Conservation (phyloP, 2,888 invertebrate genomes). For the Pterostichus madidus region DNA sequence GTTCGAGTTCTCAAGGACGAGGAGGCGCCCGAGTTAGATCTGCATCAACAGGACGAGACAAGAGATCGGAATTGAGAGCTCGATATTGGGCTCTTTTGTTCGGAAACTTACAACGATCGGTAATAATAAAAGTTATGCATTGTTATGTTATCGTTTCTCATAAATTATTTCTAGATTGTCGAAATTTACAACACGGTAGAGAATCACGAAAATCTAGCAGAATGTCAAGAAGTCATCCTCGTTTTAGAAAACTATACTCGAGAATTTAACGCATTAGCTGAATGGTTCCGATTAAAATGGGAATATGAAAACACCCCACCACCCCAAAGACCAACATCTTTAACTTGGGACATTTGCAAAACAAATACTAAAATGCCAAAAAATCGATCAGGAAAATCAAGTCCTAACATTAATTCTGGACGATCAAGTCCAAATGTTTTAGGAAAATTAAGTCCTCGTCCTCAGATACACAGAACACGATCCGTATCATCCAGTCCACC, state of each 20-base stretch:
- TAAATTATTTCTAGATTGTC: conserved; percentile 81
- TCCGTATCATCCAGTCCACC: conserved; percentile 73
- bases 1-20: conserved; percentile 69
- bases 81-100: conserved; percentile 97
- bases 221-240: conserved; percentile 97
- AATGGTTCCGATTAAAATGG: conserved; percentile 96
- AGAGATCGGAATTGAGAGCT: conserved; percentile 92
- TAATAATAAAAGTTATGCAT: conserved; percentile 71
- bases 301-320: conserved; percentile 94
- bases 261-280: conserved; percentile 95
- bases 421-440: conserved; percentile 78
- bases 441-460: conserved; percentile 82
- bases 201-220: conserved; percentile 94
- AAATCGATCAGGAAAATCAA: conserved; percentile 76
- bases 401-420: conserved; percentile 77
- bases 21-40: conserved; percentile 86
- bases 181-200: conserved; percentile 98
- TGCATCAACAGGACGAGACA: conserved; percentile 92
- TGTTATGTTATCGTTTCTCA: neutral
- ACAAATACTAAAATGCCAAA: conserved; percentile 79
- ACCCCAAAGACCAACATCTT: conserved; percentile 90
- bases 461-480: conserved; percentile 76
- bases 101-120: conserved; percentile 94
- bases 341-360: conserved; percentile 98
- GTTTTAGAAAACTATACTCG: conserved; percentile 96